Conservation (phyloP, 2,113 vertebrate species). For the Suricata suricatta region DNA sequence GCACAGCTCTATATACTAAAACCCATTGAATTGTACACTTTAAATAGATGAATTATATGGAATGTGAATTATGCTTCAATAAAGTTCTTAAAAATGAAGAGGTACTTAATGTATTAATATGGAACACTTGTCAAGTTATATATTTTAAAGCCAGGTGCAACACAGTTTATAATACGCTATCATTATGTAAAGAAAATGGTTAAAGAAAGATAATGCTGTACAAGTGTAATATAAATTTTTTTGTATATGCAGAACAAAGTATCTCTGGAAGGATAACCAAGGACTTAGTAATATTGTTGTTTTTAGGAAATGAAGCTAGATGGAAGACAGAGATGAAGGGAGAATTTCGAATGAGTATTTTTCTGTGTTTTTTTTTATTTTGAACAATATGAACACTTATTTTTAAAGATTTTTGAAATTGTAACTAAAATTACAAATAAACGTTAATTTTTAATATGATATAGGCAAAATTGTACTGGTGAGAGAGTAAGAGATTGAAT, state of each 20-base stretch:
- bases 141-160: neutral
- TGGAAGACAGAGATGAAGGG: neutral
- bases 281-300: neutral
- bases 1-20: neutral
- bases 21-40: neutral
- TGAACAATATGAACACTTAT: neutral
- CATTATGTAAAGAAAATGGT: neutral
- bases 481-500: neutral
- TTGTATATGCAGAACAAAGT: neutral
- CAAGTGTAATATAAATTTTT: neutral
- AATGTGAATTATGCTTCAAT: neutral
- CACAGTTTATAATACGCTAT: neutral
- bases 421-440: neutral
- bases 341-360: neutral
- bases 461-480: neutral
- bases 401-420: neutral
- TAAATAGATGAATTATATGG: neutral
- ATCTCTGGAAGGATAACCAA: neutral
- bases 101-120: neutral
- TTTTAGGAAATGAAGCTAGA: neutral
- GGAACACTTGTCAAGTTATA: neutral
- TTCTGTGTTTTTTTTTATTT: neutral
- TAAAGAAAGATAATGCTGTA: neutral
- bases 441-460: neutral
- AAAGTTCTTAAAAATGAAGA: neutral